Percentiles rank a stretch among this genome's conserved stretches.
Evolutionary conservation across 1,140 invertebrate genomes (phyloP).

Genomic region (Steinernema feltiae): DNA sequence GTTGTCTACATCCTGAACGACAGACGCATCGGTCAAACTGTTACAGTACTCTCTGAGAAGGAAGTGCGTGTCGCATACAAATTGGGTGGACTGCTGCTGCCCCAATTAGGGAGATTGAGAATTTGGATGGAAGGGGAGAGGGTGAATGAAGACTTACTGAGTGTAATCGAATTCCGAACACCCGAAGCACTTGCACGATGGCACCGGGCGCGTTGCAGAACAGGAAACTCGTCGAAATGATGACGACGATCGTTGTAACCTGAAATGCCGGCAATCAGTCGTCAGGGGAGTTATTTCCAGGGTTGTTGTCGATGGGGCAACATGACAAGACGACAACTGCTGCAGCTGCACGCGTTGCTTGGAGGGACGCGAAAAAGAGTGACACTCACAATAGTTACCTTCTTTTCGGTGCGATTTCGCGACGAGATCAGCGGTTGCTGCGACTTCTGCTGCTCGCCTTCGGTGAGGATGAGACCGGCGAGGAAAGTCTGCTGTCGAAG

Average conservation of each 20-base stretch:
- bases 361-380: neutral
- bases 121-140: neutral
- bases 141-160: neutral
- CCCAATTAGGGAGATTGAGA: neutral
- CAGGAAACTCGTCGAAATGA: slow-evolving; percentile 9
- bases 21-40: too few relatives aligned
- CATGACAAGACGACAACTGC: neutral
- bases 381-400: slow-evolving; percentile 8
- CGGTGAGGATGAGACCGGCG: neutral
- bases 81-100: neutral
- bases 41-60: neutral
- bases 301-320: neutral
- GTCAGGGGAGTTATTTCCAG: too few relatives aligned
- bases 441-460: neutral
- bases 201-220: slow-evolving; percentile 6
- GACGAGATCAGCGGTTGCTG: slow-evolving; percentile 17
- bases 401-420: slow-evolving; percentile 18
- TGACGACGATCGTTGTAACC: slow-evolving; percentile 6
- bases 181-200: slow-evolving; percentile 4
- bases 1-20: neutral
- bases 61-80: neutral
- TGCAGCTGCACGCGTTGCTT: neutral
- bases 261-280: too few relatives aligned
- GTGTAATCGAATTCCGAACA: neutral
- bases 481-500: slow-evolving; percentile 18